Evolutionary conservation across 2,113 vertebrate genomes (phyloP).

Genomic region (Thalassarche chlororhynchos): DNA sequence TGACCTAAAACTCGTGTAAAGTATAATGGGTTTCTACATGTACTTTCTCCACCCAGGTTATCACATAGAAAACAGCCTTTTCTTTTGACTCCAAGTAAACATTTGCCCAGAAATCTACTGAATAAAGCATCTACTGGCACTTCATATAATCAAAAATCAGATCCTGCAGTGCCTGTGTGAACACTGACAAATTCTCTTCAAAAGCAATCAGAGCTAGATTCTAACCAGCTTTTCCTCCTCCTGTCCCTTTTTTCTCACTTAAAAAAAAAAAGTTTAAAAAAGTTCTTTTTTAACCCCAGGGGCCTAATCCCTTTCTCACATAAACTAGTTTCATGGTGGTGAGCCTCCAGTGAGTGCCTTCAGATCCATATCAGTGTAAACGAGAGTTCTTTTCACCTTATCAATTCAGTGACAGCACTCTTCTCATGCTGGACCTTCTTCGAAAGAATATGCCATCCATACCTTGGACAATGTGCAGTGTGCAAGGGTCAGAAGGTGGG

Average conservation of each 20-base stretch:
- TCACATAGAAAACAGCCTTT: background rate
- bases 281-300: background rate
- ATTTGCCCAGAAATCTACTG: background rate
- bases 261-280: background rate
- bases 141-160: background rate
- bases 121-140: background rate
- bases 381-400: background rate
- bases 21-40: background rate
- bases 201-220: background rate
- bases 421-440: background rate
- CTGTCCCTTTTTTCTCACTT: background rate
- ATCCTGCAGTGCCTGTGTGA: background rate
- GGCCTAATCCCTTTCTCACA: background rate
- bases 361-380: background rate
- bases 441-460: background rate
- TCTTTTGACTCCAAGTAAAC: background rate
- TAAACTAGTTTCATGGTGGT: background rate
- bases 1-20: background rate
- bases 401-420: background rate
- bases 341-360: background rate
- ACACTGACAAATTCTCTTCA: background rate
- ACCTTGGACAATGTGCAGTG: background rate
- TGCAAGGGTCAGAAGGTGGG: background rate
- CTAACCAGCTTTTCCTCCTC: background rate
- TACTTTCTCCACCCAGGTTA: background rate